Conservation (phyloP, 2,888 invertebrate genomes). For the Polietes domitor region DNA sequence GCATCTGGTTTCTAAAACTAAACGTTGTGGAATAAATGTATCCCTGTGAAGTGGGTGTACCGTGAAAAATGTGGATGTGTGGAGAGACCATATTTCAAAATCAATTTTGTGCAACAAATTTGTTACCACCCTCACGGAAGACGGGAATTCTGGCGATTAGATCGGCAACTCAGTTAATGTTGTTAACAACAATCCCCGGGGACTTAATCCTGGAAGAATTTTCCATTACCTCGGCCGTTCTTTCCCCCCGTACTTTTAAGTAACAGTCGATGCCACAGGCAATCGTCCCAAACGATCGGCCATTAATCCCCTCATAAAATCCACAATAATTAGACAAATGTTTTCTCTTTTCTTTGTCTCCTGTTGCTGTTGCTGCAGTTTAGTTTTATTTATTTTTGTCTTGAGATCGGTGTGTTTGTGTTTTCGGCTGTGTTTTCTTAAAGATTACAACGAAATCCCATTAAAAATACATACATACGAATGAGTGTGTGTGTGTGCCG, state of each 20-base stretch:
- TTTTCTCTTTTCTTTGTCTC: background rate
- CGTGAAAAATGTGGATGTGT: no score
- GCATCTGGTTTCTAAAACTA: no score
- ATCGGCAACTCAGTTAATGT: background rate
- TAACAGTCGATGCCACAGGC: no score
- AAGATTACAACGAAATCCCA: conserved; percentile 64
- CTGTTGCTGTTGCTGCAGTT: background rate
- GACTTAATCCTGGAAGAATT: background rate
- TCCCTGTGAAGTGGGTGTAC: no score
- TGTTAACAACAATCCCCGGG: background rate
- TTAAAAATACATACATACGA: conserved; percentile 51
- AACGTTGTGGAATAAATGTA: no score
- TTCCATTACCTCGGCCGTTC: background rate
- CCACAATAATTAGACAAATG: conserved; percentile 31
- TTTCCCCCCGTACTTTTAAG: background rate
- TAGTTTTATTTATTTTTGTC: background rate
- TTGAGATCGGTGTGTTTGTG: background rate
- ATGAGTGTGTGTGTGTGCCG: conserved; percentile 2
- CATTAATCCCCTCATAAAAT: conserved; percentile 30
- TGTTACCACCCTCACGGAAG: background rate
- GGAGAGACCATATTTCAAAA: background rate
- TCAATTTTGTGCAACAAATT: background rate
- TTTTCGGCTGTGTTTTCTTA: conserved; percentile 15
- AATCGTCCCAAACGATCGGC: background rate
- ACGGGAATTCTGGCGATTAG: no score